phyloP scores from a whole-genome alignment of 1,140 invertebrate genomes.

The Drosophila obscura region DNA sequence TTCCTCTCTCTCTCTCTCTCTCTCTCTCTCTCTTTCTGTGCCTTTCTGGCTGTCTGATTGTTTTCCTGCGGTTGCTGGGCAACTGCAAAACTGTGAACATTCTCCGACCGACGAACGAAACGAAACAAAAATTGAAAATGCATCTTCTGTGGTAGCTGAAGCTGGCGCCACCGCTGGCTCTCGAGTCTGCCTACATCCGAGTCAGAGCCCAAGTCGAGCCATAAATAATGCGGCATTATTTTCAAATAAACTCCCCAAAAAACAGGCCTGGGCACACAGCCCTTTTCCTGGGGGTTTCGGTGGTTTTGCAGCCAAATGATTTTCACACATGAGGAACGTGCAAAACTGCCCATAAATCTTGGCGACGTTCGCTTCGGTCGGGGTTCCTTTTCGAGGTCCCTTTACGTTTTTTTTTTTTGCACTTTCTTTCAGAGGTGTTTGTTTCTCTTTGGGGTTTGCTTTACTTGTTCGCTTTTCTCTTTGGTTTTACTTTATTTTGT shows the following conservation, averaged over 20 bases:
- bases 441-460: constrained; percentile 14
- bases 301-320: constrained; percentile 66
- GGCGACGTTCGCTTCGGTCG: constrained; percentile 3
- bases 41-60: constrained; percentile 53
- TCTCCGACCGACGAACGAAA: constrained; percentile 12
- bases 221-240: constrained; percentile 80
- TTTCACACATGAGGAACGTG: constrained; percentile 80
- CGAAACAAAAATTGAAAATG: constrained; percentile 73
- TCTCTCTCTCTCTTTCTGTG: not conserved
- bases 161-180: constrained; percentile 22
- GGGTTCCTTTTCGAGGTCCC: not conserved
- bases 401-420: constrained; percentile 14
- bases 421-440: constrained; percentile 29
- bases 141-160: constrained; percentile 14
- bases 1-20: not conserved
- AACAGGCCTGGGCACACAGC: constrained; percentile 14
- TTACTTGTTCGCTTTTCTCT: constrained; percentile 12
- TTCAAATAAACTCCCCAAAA: constrained; percentile 74
- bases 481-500: constrained; percentile 13
- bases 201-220: constrained; percentile 42
- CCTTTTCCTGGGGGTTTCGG: constrained; percentile 14
- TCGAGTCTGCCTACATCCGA: constrained; percentile 16
- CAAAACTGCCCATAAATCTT: constrained; percentile 77
- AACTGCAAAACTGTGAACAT: constrained; percentile 71
- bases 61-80: constrained; percentile 69